phyloP scores from a whole-genome alignment of 23 tunicate species.

The Ascidia mentula region DNA sequence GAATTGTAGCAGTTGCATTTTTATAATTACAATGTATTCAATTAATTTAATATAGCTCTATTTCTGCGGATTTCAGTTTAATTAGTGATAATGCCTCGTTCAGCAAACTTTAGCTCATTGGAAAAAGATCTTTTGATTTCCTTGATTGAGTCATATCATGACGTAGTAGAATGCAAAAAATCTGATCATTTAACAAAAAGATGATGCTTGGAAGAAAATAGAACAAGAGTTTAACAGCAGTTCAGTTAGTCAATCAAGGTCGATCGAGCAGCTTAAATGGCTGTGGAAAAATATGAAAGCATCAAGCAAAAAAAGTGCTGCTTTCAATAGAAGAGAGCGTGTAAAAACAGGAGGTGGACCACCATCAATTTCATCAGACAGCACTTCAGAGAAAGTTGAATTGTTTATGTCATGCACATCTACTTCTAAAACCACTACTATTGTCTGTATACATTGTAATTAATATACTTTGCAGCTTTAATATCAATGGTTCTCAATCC shows the following conservation, averaged over 20 bases:
- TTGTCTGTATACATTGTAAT: no score
- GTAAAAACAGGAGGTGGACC: no score
- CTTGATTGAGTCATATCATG: neutral
- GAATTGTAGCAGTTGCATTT: no score
- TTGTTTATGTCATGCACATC: no score
- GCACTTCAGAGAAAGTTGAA: no score
- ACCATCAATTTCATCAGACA: neutral
- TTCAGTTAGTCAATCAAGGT: neutral
- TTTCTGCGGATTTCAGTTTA: no score
- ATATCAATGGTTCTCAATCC: neutral
- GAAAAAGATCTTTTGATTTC: neutral
- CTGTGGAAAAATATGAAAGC: neutral
- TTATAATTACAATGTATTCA: no score
- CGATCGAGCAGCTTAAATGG: neutral
- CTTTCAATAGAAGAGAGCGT: no score
- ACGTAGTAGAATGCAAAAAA: no score
- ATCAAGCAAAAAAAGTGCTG: neutral
- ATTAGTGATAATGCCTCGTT: no score
- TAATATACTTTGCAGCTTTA: neutral
- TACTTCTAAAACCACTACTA: no score
- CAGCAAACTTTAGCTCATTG: neutral
- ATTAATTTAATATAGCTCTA: no score
- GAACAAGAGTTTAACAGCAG: neutral
- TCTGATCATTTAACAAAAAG: neutral
- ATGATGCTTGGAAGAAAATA: neutral